These are phyloP conservation scores for Mythimna impura DNA, from an alignment of 2,888 invertebrate species.

Conservation along the genomic window DNA sequence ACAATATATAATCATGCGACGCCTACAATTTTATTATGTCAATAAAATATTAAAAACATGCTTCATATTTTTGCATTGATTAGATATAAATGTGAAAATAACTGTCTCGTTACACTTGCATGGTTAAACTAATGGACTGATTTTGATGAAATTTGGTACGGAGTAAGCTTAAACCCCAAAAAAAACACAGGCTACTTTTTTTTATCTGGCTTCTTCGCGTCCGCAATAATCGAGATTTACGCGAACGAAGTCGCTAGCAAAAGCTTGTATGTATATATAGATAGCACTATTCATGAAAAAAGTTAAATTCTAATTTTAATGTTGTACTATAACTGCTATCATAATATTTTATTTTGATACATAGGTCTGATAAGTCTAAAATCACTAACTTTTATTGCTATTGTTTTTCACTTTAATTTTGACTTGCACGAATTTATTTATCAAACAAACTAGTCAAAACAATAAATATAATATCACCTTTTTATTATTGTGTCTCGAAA, in stretches of 20 bases:
- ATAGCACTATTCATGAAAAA: neutral
- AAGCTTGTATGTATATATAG: too few species aligned
- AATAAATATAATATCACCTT: conserved; percentile 7
- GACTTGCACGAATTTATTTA: conserved; percentile 25
- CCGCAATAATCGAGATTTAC: too few species aligned
- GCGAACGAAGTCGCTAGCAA: too few species aligned
- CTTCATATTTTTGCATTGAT: neutral
- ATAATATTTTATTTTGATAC: neutral
- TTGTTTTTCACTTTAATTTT: conserved; percentile 7
- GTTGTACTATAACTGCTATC: neutral
- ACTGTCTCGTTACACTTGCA: too few species aligned
- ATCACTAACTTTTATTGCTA: neutral
- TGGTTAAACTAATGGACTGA: too few species aligned
- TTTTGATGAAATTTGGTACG: too few species aligned
- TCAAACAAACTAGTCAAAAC: conserved; percentile 45
- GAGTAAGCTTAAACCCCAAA: too few species aligned
- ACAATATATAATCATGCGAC: too few species aligned
- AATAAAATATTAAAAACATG: neutral
- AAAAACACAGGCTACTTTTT: too few species aligned
- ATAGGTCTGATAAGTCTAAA: conserved; percentile 36
- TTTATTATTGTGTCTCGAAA: conserved; percentile 20
- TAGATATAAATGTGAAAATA: neutral
- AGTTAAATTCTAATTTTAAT: neutral
- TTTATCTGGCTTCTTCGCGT: too few species aligned
- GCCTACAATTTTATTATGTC: neutral